Conservation (phyloP, 2,113 vertebrate genomes). For the Cyprinodon brontotheroides region DNA sequence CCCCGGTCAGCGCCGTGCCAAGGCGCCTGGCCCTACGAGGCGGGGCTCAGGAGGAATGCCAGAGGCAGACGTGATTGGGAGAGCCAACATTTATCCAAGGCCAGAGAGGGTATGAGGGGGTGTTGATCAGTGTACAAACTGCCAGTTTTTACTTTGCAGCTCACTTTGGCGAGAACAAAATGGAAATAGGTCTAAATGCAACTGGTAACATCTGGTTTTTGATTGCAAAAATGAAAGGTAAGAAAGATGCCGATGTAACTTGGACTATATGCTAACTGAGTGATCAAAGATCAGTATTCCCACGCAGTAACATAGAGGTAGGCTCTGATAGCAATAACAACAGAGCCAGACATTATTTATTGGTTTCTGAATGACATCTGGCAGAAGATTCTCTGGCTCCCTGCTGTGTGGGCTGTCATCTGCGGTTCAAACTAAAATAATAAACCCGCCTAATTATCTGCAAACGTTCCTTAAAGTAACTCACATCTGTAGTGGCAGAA, state of each 20-base stretch:
- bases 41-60: slow-evolving; percentile 55
- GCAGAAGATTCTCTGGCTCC: neutral
- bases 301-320: neutral
- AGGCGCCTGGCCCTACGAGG: slow-evolving; percentile 54
- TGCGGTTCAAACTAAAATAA: neutral
- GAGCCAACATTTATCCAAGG: slow-evolving; percentile 37
- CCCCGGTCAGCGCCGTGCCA: slow-evolving; percentile 63
- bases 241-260: neutral
- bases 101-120: slow-evolving; percentile 18
- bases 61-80: slow-evolving; percentile 56
- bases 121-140: neutral
- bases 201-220: slow-evolving; percentile 4
- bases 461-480: neutral
- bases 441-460: neutral
- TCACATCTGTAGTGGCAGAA: neutral
- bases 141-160: slow-evolving; percentile 8
- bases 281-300: neutral
- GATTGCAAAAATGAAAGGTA: too few species aligned
- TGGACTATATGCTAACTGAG: neutral
- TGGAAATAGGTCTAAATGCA: neutral
- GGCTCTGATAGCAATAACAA: neutral
- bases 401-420: neutral
- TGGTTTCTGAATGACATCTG: neutral
- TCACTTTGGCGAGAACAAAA: neutral
- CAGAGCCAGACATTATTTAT: neutral